phyloP scores from a whole-genome alignment of 2,888 invertebrate species.

The Therioaphis trifolii region DNA sequence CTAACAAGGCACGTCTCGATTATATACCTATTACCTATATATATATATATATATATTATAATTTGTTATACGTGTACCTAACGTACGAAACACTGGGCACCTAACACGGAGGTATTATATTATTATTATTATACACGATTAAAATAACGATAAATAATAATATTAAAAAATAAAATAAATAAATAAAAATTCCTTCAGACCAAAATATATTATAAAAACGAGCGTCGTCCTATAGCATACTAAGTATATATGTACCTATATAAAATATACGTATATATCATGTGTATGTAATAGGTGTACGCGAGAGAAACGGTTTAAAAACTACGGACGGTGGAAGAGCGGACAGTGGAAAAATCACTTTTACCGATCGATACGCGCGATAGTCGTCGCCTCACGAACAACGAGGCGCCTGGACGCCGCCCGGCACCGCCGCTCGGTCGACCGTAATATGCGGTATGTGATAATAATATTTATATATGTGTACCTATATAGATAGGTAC shows the following conservation, averaged over 20 bases:
- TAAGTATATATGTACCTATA: not conserved
- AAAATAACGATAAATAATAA: conserved; percentile 22
- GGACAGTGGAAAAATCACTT: conserved; percentile 52
- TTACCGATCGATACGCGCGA: conserved; percentile 61
- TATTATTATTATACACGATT: conserved; percentile 46
- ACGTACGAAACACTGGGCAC: not conserved
- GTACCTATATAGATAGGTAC: no score
- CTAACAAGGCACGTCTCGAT: no score
- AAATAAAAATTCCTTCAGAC: conserved; percentile 46
- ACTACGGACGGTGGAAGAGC: not conserved
- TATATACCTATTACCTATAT: no score
- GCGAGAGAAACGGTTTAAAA: conserved; percentile 26
- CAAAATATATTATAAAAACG: conserved; percentile 55
- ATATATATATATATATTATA: no score
- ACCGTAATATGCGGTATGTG: not conserved
- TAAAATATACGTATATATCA: not conserved
- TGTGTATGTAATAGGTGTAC: not conserved
- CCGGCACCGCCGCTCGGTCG: not conserved
- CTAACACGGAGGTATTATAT: conserved; percentile 47
- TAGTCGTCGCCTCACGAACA: conserved; percentile 61
- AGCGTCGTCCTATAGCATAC: not conserved
- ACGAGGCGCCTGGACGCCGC: conserved; percentile 48
- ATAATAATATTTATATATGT: conserved; percentile 9
- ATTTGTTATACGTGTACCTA: no score
- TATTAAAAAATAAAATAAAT: conserved; percentile 7